phyloP scores from a whole-genome alignment of 64 coral and sea anemone species.

The Stichodactyla mertensii region DNA sequence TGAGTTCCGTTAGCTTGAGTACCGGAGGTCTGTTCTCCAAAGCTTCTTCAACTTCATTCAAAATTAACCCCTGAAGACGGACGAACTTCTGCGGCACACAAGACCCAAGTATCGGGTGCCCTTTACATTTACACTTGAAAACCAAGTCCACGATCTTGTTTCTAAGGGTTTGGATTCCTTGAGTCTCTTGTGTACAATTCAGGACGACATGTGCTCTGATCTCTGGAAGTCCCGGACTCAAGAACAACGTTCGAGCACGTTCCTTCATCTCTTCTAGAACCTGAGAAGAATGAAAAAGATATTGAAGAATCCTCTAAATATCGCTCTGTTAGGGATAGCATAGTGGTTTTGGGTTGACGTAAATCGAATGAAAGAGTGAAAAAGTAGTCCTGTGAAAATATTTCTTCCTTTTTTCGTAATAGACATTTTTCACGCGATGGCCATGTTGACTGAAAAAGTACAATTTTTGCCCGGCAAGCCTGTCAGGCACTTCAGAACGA shows the following conservation, averaged over 20 bases:
- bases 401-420: too few relatives aligned
- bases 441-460: too few relatives aligned
- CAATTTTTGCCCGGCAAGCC: too few relatives aligned
- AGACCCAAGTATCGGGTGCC: constrained; percentile 55
- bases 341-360: too few relatives aligned
- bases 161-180: constrained; percentile 51
- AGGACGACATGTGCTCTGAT: constrained; percentile 69
- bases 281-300: not conserved
- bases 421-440: too few relatives aligned
- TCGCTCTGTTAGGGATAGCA: too few relatives aligned
- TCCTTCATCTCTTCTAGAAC: constrained; percentile 53
- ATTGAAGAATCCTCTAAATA: too few relatives aligned
- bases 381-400: too few relatives aligned
- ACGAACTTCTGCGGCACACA: constrained; percentile 69
- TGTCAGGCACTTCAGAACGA: too few relatives aligned
- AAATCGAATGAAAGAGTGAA: too few relatives aligned
- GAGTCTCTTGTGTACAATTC: constrained; percentile 60
- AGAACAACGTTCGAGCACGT: constrained; percentile 43
- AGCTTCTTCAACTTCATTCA: not conserved
- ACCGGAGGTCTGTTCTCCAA: not conserved
- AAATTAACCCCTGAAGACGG: constrained; percentile 53
- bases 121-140: constrained; percentile 62
- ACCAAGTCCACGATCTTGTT: constrained; percentile 59
- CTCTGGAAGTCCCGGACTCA: constrained; percentile 71
- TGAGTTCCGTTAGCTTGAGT: constrained; percentile 42